phyloP scores from a whole-genome alignment of 1,140 invertebrate genomes.

The Cydia fagiglandana region DNA sequence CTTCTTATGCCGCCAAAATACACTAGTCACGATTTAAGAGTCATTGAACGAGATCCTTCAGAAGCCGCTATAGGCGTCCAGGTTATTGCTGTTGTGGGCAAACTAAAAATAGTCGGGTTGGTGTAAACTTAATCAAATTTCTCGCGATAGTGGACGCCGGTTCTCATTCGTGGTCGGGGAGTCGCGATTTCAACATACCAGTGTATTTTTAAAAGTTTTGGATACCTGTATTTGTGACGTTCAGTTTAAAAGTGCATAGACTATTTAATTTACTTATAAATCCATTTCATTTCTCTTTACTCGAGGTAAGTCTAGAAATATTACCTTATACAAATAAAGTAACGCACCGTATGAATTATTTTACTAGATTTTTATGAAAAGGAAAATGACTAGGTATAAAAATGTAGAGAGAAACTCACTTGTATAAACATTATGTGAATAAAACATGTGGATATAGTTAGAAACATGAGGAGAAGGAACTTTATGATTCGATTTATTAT shows the following conservation, averaged over 20 bases:
- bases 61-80: conserved; percentile 16
- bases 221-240: background rate
- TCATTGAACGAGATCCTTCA: conserved; percentile 17
- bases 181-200: background rate
- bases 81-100: conserved; percentile 3
- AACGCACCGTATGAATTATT: background rate
- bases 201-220: conserved; percentile 5
- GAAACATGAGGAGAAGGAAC: background rate
- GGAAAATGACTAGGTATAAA: background rate
- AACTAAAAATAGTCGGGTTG: conserved; percentile 26
- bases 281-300: background rate
- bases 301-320: conserved; percentile 4
- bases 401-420: background rate
- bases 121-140: conserved; percentile 31
- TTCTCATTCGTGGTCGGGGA: conserved; percentile 13
- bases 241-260: background rate
- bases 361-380: background rate
- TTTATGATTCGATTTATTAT: background rate
- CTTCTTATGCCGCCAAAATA: background rate
- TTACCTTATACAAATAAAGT: background rate
- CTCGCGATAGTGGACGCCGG: conserved; percentile 10
- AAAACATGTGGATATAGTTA: conserved; percentile 5
- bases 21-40: conserved; percentile 3
- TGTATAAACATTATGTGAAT: conserved; percentile 23
- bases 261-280: background rate